These are phyloP conservation scores for Amphipoea oculea DNA, from an alignment of 2,888 invertebrate genomes.

Conservation along the genomic window DNA sequence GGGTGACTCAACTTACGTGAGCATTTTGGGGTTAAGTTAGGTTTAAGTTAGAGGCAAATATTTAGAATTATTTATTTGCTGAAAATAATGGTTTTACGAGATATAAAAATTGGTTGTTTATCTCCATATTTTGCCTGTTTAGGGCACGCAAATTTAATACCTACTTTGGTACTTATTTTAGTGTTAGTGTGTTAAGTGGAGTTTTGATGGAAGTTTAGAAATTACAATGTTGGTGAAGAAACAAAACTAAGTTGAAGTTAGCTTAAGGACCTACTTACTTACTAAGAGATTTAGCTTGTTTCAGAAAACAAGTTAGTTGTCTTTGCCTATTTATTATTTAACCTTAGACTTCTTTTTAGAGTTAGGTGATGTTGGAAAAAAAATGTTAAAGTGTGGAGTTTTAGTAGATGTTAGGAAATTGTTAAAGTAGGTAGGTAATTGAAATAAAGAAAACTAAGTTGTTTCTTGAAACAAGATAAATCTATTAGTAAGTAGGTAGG, in stretches of 20 bases:
- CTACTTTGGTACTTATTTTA: neutral
- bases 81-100: neutral
- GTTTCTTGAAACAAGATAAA: neutral
- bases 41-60: neutral
- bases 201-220: neutral
- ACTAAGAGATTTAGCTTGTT: no score
- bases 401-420: no score
- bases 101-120: neutral
- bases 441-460: neutral
- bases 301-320: no score
- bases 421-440: no score
- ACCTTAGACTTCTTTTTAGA: no score
- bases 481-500: no score
- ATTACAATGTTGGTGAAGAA: neutral
- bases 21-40: conserved; percentile 41
- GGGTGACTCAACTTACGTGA: conserved; percentile 45
- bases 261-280: no score
- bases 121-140: neutral
- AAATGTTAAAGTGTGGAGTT: no score
- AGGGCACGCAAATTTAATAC: neutral
- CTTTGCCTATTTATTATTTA: no score
- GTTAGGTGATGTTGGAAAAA: no score
- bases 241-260: no score
- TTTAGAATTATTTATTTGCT: neutral
- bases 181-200: neutral